Conservation (phyloP, 2,113 vertebrate species). For the Serilophus lunatus region DNA sequence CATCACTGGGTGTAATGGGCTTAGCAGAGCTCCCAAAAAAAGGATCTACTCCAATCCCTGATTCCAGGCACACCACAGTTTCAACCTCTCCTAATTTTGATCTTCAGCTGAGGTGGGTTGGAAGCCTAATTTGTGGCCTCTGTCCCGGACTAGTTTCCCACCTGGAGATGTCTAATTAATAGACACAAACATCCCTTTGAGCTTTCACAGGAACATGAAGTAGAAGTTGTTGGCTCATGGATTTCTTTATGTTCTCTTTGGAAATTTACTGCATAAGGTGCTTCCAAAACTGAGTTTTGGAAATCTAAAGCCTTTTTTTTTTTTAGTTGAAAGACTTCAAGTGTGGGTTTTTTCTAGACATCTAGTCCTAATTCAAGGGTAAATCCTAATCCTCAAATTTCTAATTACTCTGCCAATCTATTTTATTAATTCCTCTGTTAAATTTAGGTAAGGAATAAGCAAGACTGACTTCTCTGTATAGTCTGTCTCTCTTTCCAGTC, state of each 20-base stretch:
- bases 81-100: not conserved
- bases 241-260: not conserved
- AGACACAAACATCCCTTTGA: not conserved
- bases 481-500: not conserved
- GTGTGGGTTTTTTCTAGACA: not conserved
- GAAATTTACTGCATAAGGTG: not conserved
- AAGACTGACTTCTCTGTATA: not conserved
- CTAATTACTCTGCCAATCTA: constrained; percentile 18
- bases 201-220: not conserved
- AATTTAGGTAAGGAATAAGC: not conserved
- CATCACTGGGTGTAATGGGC: not conserved
- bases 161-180: not conserved
- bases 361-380: not conserved
- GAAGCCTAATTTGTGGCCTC: not conserved
- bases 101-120: not conserved
- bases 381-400: not conserved
- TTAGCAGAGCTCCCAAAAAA: not conserved
- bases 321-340: not conserved
- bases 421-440: constrained; percentile 5
- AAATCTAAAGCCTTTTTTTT: not conserved
- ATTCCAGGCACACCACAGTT: not conserved
- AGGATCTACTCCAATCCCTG: not conserved
- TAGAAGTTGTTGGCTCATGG: not conserved
- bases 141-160: not conserved
- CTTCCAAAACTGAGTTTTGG: not conserved